These are phyloP conservation scores for Epinephelus coioides DNA, from an alignment of 2,797 vertebrate species.

Conservation along the genomic window DNA sequence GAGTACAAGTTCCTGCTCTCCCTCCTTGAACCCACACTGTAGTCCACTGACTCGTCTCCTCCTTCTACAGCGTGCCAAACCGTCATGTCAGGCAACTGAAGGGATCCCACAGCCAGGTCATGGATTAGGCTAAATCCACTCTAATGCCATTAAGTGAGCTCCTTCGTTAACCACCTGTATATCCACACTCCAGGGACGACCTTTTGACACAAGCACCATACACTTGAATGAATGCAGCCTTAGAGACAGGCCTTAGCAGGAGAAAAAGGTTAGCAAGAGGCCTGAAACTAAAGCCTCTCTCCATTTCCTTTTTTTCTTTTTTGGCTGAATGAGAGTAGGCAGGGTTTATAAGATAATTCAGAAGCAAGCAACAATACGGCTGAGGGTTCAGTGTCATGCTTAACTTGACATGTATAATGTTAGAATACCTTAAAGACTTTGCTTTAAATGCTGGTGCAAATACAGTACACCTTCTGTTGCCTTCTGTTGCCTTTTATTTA, in stretches of 20 bases:
- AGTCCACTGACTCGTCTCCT: neutral
- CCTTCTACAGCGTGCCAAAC: neutral
- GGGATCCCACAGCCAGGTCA: neutral
- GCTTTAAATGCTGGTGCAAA: no score
- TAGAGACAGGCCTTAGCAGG: neutral
- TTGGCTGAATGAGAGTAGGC: neutral
- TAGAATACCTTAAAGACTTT: no score
- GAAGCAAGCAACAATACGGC: neutral
- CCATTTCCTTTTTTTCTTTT: neutral
- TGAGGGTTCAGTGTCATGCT: neutral
- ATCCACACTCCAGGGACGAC: conserved; percentile 10
- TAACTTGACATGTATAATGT: no score
- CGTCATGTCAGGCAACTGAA: neutral
- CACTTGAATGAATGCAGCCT: neutral
- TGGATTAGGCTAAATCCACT: conserved; percentile 21
- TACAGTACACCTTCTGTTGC: no score
- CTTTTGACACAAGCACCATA: conserved; percentile 4
- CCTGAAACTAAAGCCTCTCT: neutral
- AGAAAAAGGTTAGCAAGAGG: neutral
- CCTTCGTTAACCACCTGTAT: conserved; percentile 15
- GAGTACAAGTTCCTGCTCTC: conserved; percentile 9
- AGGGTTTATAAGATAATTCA: neutral
- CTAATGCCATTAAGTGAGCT: conserved; percentile 39
- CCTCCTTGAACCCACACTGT: neutral
- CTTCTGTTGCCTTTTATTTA: neutral